phyloP scores from a whole-genome alignment of 2,888 invertebrate species.

The Philhelius pedissequus region DNA sequence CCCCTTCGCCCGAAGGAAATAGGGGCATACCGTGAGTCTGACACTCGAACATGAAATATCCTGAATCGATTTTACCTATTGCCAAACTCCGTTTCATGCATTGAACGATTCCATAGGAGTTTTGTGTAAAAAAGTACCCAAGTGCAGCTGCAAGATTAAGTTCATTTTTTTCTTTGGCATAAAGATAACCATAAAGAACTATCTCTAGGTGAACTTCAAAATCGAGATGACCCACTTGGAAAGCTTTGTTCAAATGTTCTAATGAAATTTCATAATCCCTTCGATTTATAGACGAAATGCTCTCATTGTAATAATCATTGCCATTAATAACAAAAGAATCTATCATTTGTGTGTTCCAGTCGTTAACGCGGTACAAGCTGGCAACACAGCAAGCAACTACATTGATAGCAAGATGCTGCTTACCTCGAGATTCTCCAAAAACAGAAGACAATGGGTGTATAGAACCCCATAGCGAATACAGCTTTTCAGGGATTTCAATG shows the following conservation, averaged over 20 bases:
- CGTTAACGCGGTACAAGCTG: constrained; percentile 81
- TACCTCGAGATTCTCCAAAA: constrained; percentile 82
- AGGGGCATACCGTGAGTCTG: constrained; percentile 83
- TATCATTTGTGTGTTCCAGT: constrained; percentile 83
- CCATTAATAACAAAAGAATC: constrained; percentile 83
- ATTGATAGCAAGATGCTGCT: constrained; percentile 83
- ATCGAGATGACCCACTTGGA: constrained; percentile 81
- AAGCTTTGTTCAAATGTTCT: constrained; percentile 81
- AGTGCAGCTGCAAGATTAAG: constrained; percentile 84
- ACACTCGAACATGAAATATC: constrained; percentile 85
- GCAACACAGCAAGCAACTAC: constrained; percentile 82
- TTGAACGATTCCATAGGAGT: constrained; percentile 81
- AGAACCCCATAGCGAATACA: constrained; percentile 85
- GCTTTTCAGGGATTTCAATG: constrained; percentile 84
- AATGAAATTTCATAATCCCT: constrained; percentile 82
- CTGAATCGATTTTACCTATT: constrained; percentile 80
- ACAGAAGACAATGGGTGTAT: constrained; percentile 82
- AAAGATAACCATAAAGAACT: constrained; percentile 83
- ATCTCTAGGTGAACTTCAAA: constrained; percentile 82
- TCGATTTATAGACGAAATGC: constrained; percentile 79
- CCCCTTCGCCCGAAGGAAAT: constrained; percentile 81
- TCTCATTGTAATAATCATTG: constrained; percentile 81
- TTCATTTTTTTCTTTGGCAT: constrained; percentile 80
- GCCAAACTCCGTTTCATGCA: constrained; percentile 81
- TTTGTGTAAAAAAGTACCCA: constrained; percentile 81